Evolutionary conservation across 2,113 vertebrate species (phyloP).

Genomic region (Stictonetta naevosa): DNA sequence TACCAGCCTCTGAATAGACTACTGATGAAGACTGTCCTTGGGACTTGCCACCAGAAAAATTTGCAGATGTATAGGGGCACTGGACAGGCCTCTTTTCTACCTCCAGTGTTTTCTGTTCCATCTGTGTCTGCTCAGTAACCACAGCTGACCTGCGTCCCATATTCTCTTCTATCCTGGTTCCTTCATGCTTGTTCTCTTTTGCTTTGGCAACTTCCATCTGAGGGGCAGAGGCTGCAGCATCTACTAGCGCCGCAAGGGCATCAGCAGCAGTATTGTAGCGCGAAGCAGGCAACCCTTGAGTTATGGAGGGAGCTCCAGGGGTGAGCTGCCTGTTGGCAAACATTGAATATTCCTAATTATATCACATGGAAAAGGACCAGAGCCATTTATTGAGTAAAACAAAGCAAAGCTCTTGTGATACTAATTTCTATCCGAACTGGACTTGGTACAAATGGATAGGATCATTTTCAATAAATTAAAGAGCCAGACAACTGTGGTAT

Average conservation of each 20-base stretch:
- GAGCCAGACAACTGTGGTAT: background rate
- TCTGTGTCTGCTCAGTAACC: slow-evolving; percentile 81
- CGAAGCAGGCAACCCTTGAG: slow-evolving; percentile 83
- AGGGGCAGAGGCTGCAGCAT: slow-evolving; percentile 92
- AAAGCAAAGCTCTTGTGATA: background rate
- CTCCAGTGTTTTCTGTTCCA: slow-evolving; percentile 80
- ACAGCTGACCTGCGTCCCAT: slow-evolving; percentile 81
- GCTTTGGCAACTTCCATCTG: slow-evolving; percentile 94
- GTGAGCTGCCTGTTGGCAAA: slow-evolving; percentile 80
- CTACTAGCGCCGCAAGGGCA: slow-evolving; percentile 93
- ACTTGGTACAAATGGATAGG: background rate
- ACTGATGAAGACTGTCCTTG: slow-evolving; percentile 80
- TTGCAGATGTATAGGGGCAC: slow-evolving; percentile 79
- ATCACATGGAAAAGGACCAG: background rate
- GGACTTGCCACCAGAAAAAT: slow-evolving; percentile 84
- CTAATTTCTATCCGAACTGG: background rate
- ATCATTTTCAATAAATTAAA: background rate
- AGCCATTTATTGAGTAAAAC: background rate
- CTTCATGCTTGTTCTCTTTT: slow-evolving; percentile 91
- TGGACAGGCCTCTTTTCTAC: slow-evolving; percentile 84
- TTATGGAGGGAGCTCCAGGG: slow-evolving; percentile 78
- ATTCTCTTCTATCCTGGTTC: slow-evolving; percentile 85
- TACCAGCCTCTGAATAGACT: slow-evolving; percentile 86
- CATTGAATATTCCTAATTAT: background rate
- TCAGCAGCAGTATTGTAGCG: slow-evolving; percentile 95